Evolutionary conservation across 1,140 invertebrate genomes (phyloP).

Genomic region (Drosophila seguyi): DNA sequence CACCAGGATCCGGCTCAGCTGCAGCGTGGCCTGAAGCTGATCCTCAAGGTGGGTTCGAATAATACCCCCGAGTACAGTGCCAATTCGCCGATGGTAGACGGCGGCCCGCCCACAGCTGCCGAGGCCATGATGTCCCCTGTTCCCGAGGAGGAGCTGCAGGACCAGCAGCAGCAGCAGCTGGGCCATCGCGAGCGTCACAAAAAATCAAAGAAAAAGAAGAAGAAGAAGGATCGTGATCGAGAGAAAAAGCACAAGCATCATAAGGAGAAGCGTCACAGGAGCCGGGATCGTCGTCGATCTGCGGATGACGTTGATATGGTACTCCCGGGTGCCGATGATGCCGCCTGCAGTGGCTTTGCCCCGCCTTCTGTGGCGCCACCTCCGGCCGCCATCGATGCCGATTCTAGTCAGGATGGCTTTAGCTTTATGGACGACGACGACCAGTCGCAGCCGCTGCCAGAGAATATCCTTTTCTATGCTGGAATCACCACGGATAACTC

Average conservation of each 20-base stretch:
- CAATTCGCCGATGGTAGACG: constrained; percentile 67
- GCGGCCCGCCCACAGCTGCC: constrained; percentile 76
- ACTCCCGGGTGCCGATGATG: constrained; percentile 37
- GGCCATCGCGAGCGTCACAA: constrained; percentile 87
- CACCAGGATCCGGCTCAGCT: constrained; percentile 86
- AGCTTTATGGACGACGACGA: constrained; percentile 85
- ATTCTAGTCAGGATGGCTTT: constrained; percentile 86
- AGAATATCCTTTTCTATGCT: constrained; percentile 82
- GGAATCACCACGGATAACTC: constrained; percentile 84
- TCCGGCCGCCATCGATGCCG: constrained; percentile 46
- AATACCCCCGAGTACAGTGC: constrained; percentile 89
- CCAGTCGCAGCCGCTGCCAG: constrained; percentile 80
- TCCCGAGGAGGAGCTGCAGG: constrained; percentile 60
- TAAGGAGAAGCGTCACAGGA: constrained; percentile 87
- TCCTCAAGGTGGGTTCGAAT: constrained; percentile 91
- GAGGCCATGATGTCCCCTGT: constrained; percentile 81
- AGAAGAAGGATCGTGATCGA: constrained; percentile 90
- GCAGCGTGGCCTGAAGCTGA: constrained; percentile 90
- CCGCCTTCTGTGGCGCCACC: constrained; percentile 36
- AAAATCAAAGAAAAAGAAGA: constrained; percentile 92
- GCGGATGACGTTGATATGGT: constrained; percentile 41
- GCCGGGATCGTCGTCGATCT: constrained; percentile 61
- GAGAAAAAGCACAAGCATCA: constrained; percentile 91
- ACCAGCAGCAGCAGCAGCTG: constrained; percentile 21
- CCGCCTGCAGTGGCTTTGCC: constrained; percentile 49